phyloP scores from a whole-genome alignment of 2,888 invertebrate genomes.

The Amiota minor region DNA sequence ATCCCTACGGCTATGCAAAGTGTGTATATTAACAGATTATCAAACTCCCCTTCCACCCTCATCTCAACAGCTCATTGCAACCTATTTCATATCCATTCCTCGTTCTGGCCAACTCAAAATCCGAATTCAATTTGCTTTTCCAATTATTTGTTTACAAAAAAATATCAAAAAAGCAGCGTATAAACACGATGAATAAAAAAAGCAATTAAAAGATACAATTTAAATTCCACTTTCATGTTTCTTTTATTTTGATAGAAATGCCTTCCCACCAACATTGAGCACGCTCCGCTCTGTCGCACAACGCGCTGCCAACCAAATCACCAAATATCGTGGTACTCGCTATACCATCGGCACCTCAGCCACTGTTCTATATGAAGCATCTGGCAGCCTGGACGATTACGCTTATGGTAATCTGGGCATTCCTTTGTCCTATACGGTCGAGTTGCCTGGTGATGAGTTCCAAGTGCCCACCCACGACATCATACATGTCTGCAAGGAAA shows the following conservation, averaged over 20 bases:
- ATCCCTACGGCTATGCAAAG: constrained; percentile 73
- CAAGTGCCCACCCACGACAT: constrained; percentile 70
- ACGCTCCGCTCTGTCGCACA: constrained; percentile 69
- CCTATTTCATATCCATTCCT: not conserved
- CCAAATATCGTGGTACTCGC: constrained; percentile 69
- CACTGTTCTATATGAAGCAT: constrained; percentile 76
- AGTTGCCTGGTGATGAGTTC: constrained; percentile 78
- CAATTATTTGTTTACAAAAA: constrained; percentile 58
- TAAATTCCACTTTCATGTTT: constrained; percentile 38
- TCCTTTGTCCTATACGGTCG: constrained; percentile 78
- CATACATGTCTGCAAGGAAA: constrained; percentile 71
- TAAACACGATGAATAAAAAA: constrained; percentile 37
- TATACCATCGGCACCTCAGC: constrained; percentile 76
- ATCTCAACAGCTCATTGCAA: no score
- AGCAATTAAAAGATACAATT: constrained; percentile 55
- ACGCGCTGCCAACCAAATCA: constrained; percentile 71
- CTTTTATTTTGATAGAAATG: constrained; percentile 53
- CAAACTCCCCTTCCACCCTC: not conserved
- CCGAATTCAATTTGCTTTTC: constrained; percentile 64
- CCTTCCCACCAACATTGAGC: constrained; percentile 66
- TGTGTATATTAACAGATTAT: constrained; percentile 45
- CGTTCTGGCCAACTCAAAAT: not conserved
- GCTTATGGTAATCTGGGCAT: constrained; percentile 77
- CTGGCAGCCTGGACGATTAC: constrained; percentile 81
- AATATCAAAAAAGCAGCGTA: not conserved